Evolutionary conservation across 1,140 invertebrate species (phyloP), one percentile per base, ranked within the genome.

Genomic region (Phymastichus coffea): DNA sequence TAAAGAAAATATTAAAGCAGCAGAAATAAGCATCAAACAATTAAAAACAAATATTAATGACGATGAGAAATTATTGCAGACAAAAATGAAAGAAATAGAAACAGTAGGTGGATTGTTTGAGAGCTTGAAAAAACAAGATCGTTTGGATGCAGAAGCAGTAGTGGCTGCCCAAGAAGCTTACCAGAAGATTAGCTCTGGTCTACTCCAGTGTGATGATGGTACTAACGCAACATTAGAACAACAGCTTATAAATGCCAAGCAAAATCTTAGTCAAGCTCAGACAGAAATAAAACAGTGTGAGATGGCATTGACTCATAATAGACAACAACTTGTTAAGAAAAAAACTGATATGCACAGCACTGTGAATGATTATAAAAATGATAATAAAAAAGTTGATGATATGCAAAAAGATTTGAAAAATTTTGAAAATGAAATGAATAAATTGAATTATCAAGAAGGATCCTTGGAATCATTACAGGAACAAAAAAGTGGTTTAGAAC

Each of bases 201-300:
- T 92, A 43, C 86, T 94, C 26, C 85, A 87, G 22, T 89, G 86
- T 56, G 88, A 89, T n/a, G 86, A 87, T 66, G 93, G 94, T 14
- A 84, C 89, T 73, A 87, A 88, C 55, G 86, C 90, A n/a, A 94
- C 94, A 4, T 79, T 97, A 17, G 89, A 93, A 72, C 92, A 96
- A 64, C 93, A 97, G 72, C 79, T 97, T 1, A 95, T 95, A 67
- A 85, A 81, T 72, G 89, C 90, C 0, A 90, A 92, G 67, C 84
- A 88, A 67, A 85, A 85, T 51, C 84, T 89, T 7, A 86, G 87
- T 15, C 84, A 88, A 65, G 88, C 91, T 1, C 87, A 90, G 66
- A 95, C 93, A 0, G 88, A 91, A 44, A 85, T 87, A 8, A 91
- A 92, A 63, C 88, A 91, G 57, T 87, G 86, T 10, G 82, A 86